Percentiles rank a stretch among this genome's conserved stretches.
Conservation (phyloP, 2,888 invertebrate species). For the Clanis bilineata region DNA sequence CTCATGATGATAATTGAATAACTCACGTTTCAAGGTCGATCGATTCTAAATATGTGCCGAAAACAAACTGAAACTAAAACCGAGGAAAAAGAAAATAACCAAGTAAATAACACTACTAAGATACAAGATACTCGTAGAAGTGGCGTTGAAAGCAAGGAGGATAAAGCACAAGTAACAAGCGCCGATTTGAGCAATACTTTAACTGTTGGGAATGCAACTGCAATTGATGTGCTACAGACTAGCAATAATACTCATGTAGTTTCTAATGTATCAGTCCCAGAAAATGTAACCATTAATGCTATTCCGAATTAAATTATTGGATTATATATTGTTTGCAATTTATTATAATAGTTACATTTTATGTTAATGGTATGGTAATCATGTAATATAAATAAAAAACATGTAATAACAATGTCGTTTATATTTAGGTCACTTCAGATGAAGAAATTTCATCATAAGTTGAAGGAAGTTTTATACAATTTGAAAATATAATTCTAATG, state of each 20-base stretch:
- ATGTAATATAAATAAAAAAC: too few relatives aligned
- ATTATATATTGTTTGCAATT: not conserved
- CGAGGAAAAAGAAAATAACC: not conserved
- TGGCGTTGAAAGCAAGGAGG: not conserved
- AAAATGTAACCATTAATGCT: slow-evolving; percentile 1
- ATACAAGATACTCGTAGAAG: slow-evolving; percentile 19
- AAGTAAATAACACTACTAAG: not conserved
- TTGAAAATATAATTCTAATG: too few relatives aligned
- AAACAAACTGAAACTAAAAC: not conserved
- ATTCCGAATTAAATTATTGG: not conserved
- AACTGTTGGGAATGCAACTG: slow-evolving; percentile 10
- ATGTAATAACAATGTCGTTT: too few relatives aligned
- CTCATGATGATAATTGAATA: not conserved
- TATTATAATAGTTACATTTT: too few relatives aligned
- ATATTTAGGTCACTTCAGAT: too few relatives aligned
- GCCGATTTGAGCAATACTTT: not conserved
- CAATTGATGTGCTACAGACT: not conserved
- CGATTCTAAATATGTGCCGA: slow-evolving; percentile 1
- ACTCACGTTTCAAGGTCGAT: not conserved
- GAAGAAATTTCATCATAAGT: too few relatives aligned
- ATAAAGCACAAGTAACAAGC: slow-evolving; percentile 5
- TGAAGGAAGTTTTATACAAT: too few relatives aligned
- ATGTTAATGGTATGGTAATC: too few relatives aligned
- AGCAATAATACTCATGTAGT: not conserved
- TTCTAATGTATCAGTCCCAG: slow-evolving; percentile 1